phyloP scores from a whole-genome alignment of 2,888 invertebrate species.

The Tyria jacobaeae region DNA sequence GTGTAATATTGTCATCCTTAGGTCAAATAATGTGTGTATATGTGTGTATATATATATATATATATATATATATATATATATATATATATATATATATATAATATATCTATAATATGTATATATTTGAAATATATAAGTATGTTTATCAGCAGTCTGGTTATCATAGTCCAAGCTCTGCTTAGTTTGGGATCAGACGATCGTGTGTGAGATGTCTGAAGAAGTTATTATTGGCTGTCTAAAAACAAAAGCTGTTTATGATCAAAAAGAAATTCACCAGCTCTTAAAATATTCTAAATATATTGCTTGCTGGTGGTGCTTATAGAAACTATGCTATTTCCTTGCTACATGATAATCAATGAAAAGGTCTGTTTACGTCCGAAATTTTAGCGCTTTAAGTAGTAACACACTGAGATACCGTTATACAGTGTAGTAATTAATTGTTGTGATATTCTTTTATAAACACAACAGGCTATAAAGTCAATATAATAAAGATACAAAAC shows the following conservation, averaged over 20 bases:
- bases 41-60: too few species aligned
- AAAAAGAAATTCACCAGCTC: background rate
- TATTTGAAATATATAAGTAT: too few species aligned
- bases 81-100: too few species aligned
- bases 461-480: conserved; percentile 22
- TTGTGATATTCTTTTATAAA: conserved; percentile 52
- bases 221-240: background rate
- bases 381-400: conserved; percentile 26
- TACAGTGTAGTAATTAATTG: conserved; percentile 29
- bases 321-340: conserved; percentile 12
- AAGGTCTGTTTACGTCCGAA: conserved; percentile 34
- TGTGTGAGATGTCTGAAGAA: too few species aligned
- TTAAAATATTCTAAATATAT: background rate
- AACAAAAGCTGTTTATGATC: background rate
- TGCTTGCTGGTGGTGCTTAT: conserved; percentile 9
- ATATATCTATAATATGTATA: too few species aligned
- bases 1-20: background rate
- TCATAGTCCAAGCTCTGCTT: too few species aligned
- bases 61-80: too few species aligned
- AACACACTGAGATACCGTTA: conserved; percentile 31
- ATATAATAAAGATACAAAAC: conserved; percentile 19
- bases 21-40: too few species aligned
- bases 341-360: conserved; percentile 9
- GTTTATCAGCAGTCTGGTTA: too few species aligned
- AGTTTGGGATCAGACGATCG: too few species aligned